phyloP scores from a whole-genome alignment of 2,888 invertebrate genomes.

The Cyrtodaria siliqua region DNA sequence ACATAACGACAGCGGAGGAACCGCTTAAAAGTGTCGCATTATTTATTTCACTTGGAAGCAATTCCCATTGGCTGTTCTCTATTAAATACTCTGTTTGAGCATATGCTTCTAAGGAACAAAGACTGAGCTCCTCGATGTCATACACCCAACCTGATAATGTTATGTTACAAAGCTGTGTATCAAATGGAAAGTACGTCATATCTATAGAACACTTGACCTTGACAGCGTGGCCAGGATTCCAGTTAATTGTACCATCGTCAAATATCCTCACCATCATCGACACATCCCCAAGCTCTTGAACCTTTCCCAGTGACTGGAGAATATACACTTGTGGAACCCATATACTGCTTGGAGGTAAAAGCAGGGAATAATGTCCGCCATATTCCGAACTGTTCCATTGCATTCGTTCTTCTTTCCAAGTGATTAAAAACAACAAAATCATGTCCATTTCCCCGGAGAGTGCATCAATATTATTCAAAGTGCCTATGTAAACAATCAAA shows the following conservation, averaged over 20 bases:
- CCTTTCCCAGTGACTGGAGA: background rate
- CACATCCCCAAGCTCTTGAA: background rate
- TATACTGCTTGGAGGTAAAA: background rate
- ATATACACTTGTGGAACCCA: constrained; percentile 15
- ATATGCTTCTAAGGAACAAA: background rate
- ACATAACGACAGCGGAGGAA: too few relatives aligned
- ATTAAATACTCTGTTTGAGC: background rate
- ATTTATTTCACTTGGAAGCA: background rate
- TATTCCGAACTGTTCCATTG: background rate
- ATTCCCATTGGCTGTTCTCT: constrained; percentile 8
- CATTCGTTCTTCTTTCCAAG: background rate
- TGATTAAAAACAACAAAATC: background rate
- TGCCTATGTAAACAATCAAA: too few relatives aligned
- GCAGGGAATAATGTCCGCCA: background rate
- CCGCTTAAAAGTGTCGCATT: too few relatives aligned
- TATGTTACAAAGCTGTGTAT: constrained; percentile 13
- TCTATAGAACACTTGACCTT: constrained; percentile 5
- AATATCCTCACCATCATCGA: background rate
- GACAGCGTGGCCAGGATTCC: constrained; percentile 7
- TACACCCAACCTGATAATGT: background rate
- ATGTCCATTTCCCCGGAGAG: constrained; percentile 2
- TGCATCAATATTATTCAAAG: too few relatives aligned
- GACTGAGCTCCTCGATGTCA: too few relatives aligned
- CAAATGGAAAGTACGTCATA: constrained; percentile 17
- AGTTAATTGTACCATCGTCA: background rate